These are phyloP conservation scores for Dicaeum eximium DNA, from an alignment of 2,113 vertebrate genomes.

Conservation along the genomic window DNA sequence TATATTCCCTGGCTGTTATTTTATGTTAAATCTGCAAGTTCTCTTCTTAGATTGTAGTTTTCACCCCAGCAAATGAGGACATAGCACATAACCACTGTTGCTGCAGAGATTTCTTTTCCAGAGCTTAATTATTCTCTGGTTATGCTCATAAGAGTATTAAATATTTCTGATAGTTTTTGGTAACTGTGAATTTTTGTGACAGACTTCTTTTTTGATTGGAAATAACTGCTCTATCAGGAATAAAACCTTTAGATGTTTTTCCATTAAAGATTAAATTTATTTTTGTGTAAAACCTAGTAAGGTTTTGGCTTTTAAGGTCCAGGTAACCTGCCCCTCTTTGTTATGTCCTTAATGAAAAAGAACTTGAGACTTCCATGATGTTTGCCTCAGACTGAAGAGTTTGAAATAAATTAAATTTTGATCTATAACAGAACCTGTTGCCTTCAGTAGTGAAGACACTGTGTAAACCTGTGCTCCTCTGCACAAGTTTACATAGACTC, in stretches of 20 bases:
- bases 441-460: neutral
- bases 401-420: neutral
- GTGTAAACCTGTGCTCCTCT: no score
- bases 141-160: neutral
- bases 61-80: neutral
- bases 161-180: neutral
- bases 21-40: conserved; percentile 44
- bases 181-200: neutral
- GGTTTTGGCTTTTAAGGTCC: neutral
- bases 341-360: neutral
- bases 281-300: neutral
- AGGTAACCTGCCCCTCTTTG: neutral
- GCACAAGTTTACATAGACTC: neutral
- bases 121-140: conserved; percentile 16
- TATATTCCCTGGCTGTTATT: conserved; percentile 50
- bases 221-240: neutral
- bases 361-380: neutral
- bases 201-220: neutral
- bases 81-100: neutral
- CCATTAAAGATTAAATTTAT: neutral
- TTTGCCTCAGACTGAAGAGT: neutral
- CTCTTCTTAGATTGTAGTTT: conserved; percentile 36
- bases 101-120: conserved; percentile 16
- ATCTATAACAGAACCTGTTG: neutral
- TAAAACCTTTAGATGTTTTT: neutral